phyloP scores from a whole-genome alignment of 2,888 invertebrate genomes.

The Pterobdella sp. region DNA sequence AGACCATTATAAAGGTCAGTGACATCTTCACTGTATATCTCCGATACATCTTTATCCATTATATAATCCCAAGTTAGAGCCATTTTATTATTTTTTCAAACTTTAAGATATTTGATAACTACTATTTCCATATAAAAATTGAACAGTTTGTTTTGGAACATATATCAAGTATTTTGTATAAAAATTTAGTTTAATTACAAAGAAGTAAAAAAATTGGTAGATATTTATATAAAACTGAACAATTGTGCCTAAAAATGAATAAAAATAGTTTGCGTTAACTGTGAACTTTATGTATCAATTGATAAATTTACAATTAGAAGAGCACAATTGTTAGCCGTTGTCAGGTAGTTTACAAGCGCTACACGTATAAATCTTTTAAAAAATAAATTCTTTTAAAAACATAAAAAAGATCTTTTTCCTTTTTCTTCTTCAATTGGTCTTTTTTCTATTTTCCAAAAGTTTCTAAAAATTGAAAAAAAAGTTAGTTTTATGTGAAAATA shows the following conservation, averaged over 20 bases:
- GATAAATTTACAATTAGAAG: too few species aligned
- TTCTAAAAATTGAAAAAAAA: background rate
- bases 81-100: constrained; percentile 40
- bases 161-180: too few species aligned
- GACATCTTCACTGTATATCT: constrained; percentile 43
- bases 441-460: background rate
- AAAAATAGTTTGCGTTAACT: too few species aligned
- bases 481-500: background rate
- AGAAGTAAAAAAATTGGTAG: too few species aligned
- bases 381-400: background rate
- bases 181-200: too few species aligned
- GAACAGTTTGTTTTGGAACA: too few species aligned
- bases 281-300: too few species aligned
- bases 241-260: too few species aligned
- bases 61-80: constrained; percentile 47
- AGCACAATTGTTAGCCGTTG: background rate
- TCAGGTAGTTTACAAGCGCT: background rate
- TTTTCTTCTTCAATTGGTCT: constrained; percentile 2
- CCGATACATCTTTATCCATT: constrained; percentile 42
- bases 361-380: background rate
- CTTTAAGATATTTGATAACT: too few species aligned
- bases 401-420: background rate
- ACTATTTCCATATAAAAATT: too few species aligned
- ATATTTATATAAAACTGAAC: too few species aligned
- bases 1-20: constrained; percentile 45